Percentiles rank a stretch among this genome's conserved stretches.
Conservation (phyloP, 2,888 invertebrate genomes). For the Ophion ventricosus region DNA sequence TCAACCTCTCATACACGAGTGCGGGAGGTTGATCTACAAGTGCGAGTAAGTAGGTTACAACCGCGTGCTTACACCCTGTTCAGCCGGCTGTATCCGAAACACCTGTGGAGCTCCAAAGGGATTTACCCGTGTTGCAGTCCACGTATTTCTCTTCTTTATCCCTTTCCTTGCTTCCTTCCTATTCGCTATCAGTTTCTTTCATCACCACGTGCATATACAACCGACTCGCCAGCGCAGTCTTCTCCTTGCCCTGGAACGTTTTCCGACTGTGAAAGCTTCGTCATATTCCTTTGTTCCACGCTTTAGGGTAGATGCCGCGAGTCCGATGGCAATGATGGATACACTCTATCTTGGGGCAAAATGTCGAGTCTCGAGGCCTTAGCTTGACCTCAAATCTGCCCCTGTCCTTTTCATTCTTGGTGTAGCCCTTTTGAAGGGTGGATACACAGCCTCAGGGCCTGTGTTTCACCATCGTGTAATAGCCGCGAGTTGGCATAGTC, state of each 20-base stretch:
- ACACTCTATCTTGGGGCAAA: slow-evolving; percentile 9
- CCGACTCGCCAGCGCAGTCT: neutral
- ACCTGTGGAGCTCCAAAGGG: slow-evolving; percentile 71
- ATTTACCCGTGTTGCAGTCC: slow-evolving; percentile 60
- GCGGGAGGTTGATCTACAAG: neutral
- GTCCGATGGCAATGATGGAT: slow-evolving; percentile 26
- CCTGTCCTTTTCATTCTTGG: slow-evolving; percentile 26
- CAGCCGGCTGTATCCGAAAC: slow-evolving; percentile 68
- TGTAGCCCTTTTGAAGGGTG: neutral
- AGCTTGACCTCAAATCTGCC: slow-evolving; percentile 24
- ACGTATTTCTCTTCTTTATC: slow-evolving; percentile 50
- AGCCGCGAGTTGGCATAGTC: neutral
- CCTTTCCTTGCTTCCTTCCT: slow-evolving; percentile 41
- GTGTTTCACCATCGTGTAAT: neutral
- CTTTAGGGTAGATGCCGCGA: slow-evolving; percentile 18
- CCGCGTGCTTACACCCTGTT: slow-evolving; percentile 41
- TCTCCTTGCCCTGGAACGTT: slow-evolving; percentile 6
- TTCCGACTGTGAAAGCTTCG: slow-evolving; percentile 5
- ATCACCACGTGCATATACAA: neutral
- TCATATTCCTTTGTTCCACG: slow-evolving; percentile 4
- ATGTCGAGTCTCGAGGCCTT: slow-evolving; percentile 26
- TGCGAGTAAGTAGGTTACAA: slow-evolving; percentile 36
- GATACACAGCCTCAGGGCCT: neutral
- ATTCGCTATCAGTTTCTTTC: slow-evolving; percentile 23
- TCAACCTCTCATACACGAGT: neutral